These are phyloP conservation scores for Puntigrus tetrazona DNA, from an alignment of 2,113 vertebrate species.

Conservation along the genomic window DNA sequence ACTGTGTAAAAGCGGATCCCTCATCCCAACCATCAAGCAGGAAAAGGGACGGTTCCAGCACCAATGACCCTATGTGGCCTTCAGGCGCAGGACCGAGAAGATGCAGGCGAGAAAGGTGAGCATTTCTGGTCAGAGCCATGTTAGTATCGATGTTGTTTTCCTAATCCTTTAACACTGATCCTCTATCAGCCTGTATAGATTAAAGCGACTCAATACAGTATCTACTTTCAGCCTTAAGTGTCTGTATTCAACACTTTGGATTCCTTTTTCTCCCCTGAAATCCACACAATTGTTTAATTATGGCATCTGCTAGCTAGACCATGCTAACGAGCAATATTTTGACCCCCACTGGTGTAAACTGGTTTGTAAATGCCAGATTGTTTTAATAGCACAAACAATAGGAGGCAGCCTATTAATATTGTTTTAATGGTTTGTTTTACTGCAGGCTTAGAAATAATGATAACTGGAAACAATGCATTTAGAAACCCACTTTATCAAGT, in stretches of 20 bases:
- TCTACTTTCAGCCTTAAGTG: no score
- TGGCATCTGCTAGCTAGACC: background rate
- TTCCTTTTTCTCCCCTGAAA: background rate
- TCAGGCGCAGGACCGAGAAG: constrained; percentile 96
- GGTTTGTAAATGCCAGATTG: background rate
- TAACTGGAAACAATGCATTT: background rate
- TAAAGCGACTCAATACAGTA: background rate
- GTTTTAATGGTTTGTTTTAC: background rate
- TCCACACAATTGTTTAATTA: background rate
- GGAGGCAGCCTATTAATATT: background rate
- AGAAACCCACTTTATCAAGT: background rate
- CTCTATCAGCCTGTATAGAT: background rate
- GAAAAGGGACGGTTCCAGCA: constrained; percentile 97
- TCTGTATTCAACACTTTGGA: background rate
- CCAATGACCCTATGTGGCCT: constrained; percentile 97
- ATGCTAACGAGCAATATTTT: background rate
- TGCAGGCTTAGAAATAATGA: background rate
- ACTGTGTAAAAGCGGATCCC: constrained; percentile 83
- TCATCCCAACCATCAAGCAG: constrained; percentile 91
- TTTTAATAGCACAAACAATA: background rate
- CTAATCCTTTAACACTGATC: background rate
- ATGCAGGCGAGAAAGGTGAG: constrained; percentile 96
- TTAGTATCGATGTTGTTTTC: background rate
- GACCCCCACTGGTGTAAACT: background rate
- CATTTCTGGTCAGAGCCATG: no score